Evolutionary conservation across 2,113 vertebrate genomes (phyloP).

Genomic region (Catharus bicknelli): DNA sequence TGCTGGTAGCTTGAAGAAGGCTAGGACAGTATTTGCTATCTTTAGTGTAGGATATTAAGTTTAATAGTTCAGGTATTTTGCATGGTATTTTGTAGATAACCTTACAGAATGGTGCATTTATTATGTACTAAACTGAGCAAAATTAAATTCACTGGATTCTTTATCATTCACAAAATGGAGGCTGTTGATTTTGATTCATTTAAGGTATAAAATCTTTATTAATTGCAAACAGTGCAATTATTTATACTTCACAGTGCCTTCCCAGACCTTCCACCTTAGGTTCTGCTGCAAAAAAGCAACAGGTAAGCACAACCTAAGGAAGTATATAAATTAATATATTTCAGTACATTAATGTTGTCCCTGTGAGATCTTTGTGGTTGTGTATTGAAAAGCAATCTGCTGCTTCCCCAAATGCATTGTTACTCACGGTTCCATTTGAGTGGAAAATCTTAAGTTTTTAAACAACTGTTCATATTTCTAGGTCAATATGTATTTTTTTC

Average conservation of each 20-base stretch:
- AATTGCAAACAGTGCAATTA: constrained; percentile 96
- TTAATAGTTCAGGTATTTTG: constrained; percentile 76
- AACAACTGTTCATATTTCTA: constrained; percentile 77
- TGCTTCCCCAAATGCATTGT: constrained; percentile 80
- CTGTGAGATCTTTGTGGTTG: constrained; percentile 86
- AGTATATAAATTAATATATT: constrained; percentile 81
- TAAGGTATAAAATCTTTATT: constrained; percentile 93
- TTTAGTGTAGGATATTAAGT: constrained; percentile 74
- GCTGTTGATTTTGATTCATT: constrained; percentile 90
- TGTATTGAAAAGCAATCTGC: constrained; percentile 83
- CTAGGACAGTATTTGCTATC: constrained; percentile 66
- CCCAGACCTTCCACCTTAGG: constrained; percentile 99
- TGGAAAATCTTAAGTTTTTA: constrained; percentile 78
- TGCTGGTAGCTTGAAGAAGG: constrained; percentile 67
- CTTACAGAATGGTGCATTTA: constrained; percentile 77
- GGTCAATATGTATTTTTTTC: constrained; percentile 67
- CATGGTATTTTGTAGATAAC: constrained; percentile 79
- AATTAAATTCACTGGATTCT: constrained; percentile 79
- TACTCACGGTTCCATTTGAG: constrained; percentile 77
- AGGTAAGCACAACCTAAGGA: constrained; percentile 99
- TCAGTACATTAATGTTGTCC: constrained; percentile 85
- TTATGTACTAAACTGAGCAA: constrained; percentile 72
- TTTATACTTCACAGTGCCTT: constrained; percentile 99
- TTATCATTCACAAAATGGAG: constrained; percentile 84
- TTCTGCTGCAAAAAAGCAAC: constrained; percentile 97